Percentiles rank a stretch among this genome's conserved stretches.
Evolutionary conservation across 2,888 invertebrate species (phyloP).

Genomic region (Rhogogaster chlorosoma): DNA sequence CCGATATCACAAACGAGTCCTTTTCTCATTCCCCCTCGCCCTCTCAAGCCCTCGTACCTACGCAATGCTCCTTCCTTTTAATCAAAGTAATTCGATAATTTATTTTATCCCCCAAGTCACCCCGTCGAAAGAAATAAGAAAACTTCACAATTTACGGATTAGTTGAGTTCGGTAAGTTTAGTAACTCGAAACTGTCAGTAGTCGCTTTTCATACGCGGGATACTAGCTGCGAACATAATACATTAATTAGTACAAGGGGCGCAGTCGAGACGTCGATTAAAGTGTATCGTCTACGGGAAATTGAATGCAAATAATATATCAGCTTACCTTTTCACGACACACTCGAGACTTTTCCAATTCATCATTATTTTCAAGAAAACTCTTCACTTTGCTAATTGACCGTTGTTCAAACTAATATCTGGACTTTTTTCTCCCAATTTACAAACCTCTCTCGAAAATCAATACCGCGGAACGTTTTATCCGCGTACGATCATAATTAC

Average conservation of each 20-base stretch:
- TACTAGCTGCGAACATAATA: slow-evolving; percentile 12
- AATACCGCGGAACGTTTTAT: background rate
- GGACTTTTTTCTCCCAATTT: background rate
- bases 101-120: slow-evolving; percentile 65
- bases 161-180: slow-evolving; percentile 43
- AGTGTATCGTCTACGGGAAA: slow-evolving; percentile 9
- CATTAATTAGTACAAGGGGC: slow-evolving; percentile 27
- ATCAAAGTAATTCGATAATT: slow-evolving; percentile 70
- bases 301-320: slow-evolving; percentile 30
- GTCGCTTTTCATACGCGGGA: slow-evolving; percentile 41
- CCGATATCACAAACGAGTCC: slow-evolving; percentile 55
- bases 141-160: slow-evolving; percentile 67
- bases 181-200: slow-evolving; percentile 58
- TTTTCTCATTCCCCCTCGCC: slow-evolving; percentile 43
- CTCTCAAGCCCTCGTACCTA: slow-evolving; percentile 47
- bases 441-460: background rate
- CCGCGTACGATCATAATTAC: background rate
- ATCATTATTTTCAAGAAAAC: background rate
- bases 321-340: background rate
- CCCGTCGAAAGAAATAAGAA: slow-evolving; percentile 62
- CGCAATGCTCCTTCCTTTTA: slow-evolving; percentile 61
- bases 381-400: background rate
- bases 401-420: background rate
- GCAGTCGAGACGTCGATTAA: slow-evolving; percentile 37
- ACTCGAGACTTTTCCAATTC: background rate